These are phyloP conservation scores for Imbricaverruca yamaguchii DNA, from an alignment of 2,888 invertebrate genomes.

Conservation along the genomic window DNA sequence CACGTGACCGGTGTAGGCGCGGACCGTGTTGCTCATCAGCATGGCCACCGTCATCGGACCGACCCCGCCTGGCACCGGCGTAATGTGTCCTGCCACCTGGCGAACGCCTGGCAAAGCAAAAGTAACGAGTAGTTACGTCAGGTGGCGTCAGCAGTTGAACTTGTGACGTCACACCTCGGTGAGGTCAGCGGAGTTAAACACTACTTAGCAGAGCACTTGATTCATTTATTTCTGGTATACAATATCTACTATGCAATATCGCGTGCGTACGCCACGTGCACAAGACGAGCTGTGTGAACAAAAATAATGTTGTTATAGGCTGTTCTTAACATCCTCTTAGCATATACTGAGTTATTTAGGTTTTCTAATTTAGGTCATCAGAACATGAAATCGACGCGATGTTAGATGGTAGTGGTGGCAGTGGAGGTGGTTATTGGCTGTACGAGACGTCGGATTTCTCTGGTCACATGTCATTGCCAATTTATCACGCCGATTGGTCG, in stretches of 20 bases:
- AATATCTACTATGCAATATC: background rate
- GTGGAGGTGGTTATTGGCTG: too few relatives aligned
- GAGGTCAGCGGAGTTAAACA: background rate
- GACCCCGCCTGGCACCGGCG: conserved; percentile 87
- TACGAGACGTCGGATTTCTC: too few relatives aligned
- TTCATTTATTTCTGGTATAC: background rate
- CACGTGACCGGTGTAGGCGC: conserved; percentile 52
- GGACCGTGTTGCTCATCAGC: conserved; percentile 81
- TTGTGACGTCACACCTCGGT: too few relatives aligned
- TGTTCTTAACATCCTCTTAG: too few relatives aligned
- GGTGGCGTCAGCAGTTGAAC: background rate
- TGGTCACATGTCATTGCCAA: too few relatives aligned
- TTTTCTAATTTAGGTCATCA: too few relatives aligned
- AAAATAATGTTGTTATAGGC: too few relatives aligned
- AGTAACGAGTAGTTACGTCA: background rate
- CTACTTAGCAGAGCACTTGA: background rate
- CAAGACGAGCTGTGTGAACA: too few relatives aligned
- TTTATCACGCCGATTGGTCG: too few relatives aligned
- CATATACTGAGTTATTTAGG: too few relatives aligned
- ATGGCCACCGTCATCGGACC: conserved; percentile 92
- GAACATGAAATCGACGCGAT: background rate
- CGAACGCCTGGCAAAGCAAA: conserved; percentile 52
- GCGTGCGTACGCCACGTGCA: too few relatives aligned
- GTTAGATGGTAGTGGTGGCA: background rate
- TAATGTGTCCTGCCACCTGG: conserved; percentile 72